Percentiles rank a stretch among this genome's conserved stretches.
Conservation (phyloP, 2,888 invertebrate genomes). For the Leucoma salicis region DNA sequence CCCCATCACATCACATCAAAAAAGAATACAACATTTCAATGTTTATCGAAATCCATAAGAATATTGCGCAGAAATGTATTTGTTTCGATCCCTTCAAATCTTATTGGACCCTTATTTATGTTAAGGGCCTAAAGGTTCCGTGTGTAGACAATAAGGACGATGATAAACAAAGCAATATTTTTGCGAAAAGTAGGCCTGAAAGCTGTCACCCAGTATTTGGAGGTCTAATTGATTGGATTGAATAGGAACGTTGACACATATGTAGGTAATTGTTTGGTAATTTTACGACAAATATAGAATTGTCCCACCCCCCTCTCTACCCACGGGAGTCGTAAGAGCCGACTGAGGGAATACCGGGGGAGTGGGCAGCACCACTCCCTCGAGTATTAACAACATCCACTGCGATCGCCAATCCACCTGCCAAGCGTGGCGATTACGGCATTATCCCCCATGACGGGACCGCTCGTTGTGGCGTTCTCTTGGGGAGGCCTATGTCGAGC, state of each 20-base stretch:
- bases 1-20: no score
- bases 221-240: conserved; percentile 6
- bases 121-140: conserved; percentile 5
- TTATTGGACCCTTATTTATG: conserved; percentile 13
- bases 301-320: no score
- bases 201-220: conserved; percentile 10
- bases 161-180: conserved; percentile 14
- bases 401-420: no score
- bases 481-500: no score
- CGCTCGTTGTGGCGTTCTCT: no score
- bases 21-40: neutral
- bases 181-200: conserved; percentile 4
- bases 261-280: neutral
- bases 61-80: neutral
- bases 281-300: no score
- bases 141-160: conserved; percentile 7
- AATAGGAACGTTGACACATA: neutral
- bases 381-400: no score
- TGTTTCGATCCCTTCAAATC: conserved; percentile 6
- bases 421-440: no score
- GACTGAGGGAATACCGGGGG: no score
- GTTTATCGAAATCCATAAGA: neutral
- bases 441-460: no score
- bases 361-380: no score
- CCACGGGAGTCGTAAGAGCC: no score